A percentile compares a stretch with the other conserved stretches of the same genome.
These are phyloP conservation scores for Actias luna DNA, from an alignment of 2,888 invertebrate genomes.

Conservation along the genomic window DNA sequence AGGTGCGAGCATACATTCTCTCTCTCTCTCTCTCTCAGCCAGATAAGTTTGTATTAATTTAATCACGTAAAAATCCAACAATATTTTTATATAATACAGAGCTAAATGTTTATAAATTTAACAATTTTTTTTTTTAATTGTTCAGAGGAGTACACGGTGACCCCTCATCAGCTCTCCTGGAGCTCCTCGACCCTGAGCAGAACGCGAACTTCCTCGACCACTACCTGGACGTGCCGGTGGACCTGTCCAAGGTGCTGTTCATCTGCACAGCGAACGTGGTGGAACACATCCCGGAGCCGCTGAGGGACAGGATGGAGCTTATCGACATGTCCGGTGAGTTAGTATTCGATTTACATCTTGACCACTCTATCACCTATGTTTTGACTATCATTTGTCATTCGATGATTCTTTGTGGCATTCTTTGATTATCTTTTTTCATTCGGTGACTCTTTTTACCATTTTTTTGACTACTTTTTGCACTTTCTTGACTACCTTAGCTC, in stretches of 20 bases:
- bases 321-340: slow-evolving; percentile 95
- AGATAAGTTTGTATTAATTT: too few relatives aligned
- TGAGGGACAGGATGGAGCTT: slow-evolving; percentile 99
- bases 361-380: too few relatives aligned
- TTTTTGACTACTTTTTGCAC: background rate
- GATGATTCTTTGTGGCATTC: background rate
- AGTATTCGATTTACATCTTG: background rate
- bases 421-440: background rate
- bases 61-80: too few relatives aligned
- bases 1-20: too few relatives aligned
- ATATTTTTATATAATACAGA: too few relatives aligned
- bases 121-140: background rate
- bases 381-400: background rate
- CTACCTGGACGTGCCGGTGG: slow-evolving; percentile 98
- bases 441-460: background rate
- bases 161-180: slow-evolving; percentile 97
- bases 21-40: too few relatives aligned
- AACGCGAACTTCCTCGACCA: slow-evolving; percentile 99
- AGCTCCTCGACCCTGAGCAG: slow-evolving; percentile 99
- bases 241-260: slow-evolving; percentile 97
- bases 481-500: background rate
- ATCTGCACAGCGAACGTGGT: slow-evolving; percentile 98
- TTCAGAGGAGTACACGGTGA: slow-evolving; percentile 96
- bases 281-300: slow-evolving; percentile 97
- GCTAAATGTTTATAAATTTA: too few relatives aligned